phyloP scores from a whole-genome alignment of 2,888 invertebrate species.

The Mythimna albipuncta region DNA sequence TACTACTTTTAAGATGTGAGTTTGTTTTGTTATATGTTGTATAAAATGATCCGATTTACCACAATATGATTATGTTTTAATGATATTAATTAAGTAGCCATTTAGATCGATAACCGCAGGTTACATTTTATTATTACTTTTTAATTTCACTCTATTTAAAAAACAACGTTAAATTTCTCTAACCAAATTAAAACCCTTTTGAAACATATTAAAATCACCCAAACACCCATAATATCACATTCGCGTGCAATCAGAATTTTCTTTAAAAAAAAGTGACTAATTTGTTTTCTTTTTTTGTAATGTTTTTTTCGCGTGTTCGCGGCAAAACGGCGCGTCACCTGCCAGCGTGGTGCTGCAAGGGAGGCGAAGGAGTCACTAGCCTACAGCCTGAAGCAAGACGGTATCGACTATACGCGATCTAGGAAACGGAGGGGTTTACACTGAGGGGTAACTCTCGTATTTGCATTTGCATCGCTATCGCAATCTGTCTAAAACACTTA shows the following conservation, averaged over 20 bases:
- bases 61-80: too few relatives aligned
- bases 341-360: slow-evolving; percentile 48
- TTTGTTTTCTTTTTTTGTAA: slow-evolving; percentile 29
- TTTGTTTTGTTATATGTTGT: too few relatives aligned
- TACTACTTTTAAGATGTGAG: too few relatives aligned
- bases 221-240: slow-evolving; percentile 11
- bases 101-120: not conserved
- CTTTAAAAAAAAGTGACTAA: not conserved
- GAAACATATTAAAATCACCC: not conserved
- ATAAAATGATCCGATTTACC: too few relatives aligned
- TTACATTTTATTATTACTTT: not conserved
- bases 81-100: not conserved
- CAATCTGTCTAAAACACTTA: too few relatives aligned
- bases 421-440: slow-evolving; percentile 57
- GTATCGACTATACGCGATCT: slow-evolving; percentile 65
- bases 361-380: slow-evolving; percentile 58
- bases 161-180: too few relatives aligned
- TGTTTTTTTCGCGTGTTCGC: slow-evolving; percentile 62
- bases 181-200: too few relatives aligned
- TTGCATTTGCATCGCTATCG: too few relatives aligned
- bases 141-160: not conserved
- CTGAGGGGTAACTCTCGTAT: too few relatives aligned
- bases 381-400: slow-evolving; percentile 36
- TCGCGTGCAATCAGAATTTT: slow-evolving; percentile 23
- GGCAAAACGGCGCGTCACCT: slow-evolving; percentile 11